phyloP scores from a whole-genome alignment of 2,113 vertebrate species.

The Taurulus bubalis region DNA sequence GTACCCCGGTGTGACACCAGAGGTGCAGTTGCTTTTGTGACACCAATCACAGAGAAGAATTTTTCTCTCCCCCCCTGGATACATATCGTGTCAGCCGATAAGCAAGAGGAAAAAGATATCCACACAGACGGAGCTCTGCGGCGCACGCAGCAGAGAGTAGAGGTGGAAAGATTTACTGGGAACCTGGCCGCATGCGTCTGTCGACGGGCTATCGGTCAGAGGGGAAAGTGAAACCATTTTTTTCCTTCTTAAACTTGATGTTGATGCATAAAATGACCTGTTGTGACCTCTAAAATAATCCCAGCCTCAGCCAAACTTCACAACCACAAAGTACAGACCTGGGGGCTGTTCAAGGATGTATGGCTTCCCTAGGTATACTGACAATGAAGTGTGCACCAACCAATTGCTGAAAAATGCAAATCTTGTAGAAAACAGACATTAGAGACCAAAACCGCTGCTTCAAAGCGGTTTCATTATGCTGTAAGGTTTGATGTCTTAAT shows the following conservation, averaged over 20 bases:
- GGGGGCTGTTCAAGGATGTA: too few species aligned
- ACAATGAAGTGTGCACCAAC: neutral
- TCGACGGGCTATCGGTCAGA: too few species aligned
- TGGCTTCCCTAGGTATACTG: too few species aligned
- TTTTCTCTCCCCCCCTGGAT: too few species aligned
- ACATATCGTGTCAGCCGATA: neutral
- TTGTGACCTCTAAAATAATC: neutral
- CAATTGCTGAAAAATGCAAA: neutral
- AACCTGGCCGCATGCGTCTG: too few species aligned
- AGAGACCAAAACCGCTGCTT: neutral
- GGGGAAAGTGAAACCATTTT: neutral
- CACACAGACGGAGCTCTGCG: neutral
- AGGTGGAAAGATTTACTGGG: neutral
- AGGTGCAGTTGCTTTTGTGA: neutral
- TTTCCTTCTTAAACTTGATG: too few species aligned
- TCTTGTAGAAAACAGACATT: neutral
- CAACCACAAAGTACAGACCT: too few species aligned
- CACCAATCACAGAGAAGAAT: neutral
- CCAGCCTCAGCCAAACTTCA: neutral
- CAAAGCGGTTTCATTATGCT: neutral
- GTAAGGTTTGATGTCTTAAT: neutral
- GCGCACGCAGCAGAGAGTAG: neutral
- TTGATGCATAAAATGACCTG: too few species aligned
- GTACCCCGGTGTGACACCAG: neutral
- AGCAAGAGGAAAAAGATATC: neutral